Base-by-base conservation (phyloP, 35 echinoderm and acorn worm species). In the Diadema setosum region DNA sequence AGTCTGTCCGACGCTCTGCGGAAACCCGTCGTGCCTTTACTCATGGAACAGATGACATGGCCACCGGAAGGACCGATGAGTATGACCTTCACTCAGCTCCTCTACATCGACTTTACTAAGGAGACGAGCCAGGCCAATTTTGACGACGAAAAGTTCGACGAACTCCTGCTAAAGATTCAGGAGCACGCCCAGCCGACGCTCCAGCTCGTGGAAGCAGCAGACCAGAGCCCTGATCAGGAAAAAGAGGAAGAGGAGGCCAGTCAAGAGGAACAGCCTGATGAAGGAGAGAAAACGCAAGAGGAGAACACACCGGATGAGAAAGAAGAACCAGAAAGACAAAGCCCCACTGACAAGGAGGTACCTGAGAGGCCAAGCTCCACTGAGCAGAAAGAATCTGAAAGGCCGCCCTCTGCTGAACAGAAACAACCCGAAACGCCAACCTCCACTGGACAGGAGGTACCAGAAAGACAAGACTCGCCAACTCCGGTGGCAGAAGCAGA, bases 11-110 rank as follows among this genome's bases (percentile, higher is more conserved):
- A 98, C 75, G 91, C 91, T 26, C 88, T 98, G 9, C 75, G 84
- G 9, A 93, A 93, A 82, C 95, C 95, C 48, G 88, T 98, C 80
- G 94, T 98, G 39, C 95, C 95, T 21, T 34, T 98, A 2, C 61
- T 98, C 9, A 58, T 94, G 70, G 75, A 94, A 70, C 42, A 87
- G 7, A 91, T 94, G 88, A 85, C 91, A 29, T 98, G 95, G 95
- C 95, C 95, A 32, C 95, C 91, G 15, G 87, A 93, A 64, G 95
- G 95, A 29, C 95, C 95, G 82, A 98, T 98, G 95, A 91, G 84
- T 81, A 94, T 98, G 91, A 90, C 95, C 29, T 94, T 98, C 73
- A 93, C 91, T 17, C 95, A 98, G 88, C 89, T 98, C 15, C 81
- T 98, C 26, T 98, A 98, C 58, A 98, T 98, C 18, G 95, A 98